phyloP scores from a whole-genome alignment of 2,888 invertebrate species.

The Bursaphelenchus okinawaensis region DNA sequence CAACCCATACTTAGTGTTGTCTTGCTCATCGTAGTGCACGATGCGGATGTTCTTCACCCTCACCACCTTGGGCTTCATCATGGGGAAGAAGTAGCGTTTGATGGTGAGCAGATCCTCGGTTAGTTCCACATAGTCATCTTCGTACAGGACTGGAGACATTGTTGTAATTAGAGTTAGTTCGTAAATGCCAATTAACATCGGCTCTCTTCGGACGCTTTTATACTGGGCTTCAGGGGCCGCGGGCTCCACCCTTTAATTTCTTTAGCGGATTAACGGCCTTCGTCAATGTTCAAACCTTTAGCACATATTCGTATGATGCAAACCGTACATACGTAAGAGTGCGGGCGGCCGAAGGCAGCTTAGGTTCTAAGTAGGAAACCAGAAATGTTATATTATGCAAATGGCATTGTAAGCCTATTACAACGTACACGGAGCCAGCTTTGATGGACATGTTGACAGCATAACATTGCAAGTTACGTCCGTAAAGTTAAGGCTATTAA shows the following conservation, averaged over 20 bases:
- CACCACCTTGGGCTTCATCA: constrained; percentile 28
- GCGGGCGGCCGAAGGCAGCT: neutral
- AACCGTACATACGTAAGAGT: neutral
- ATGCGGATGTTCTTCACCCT: constrained; percentile 27
- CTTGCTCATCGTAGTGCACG: constrained; percentile 35
- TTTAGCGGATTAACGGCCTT: neutral
- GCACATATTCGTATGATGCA: too few relatives aligned
- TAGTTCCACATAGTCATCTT: constrained; percentile 32
- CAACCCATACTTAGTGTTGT: constrained; percentile 25
- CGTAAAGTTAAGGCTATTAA: too few relatives aligned
- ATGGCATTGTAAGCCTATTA: too few relatives aligned
- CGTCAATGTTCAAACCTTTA: neutral
- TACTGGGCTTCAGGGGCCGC: neutral
- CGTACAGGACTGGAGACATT: constrained; percentile 28
- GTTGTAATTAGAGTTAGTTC: neutral
- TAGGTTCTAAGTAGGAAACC: too few relatives aligned
- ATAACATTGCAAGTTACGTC: too few relatives aligned
- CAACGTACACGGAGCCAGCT: too few relatives aligned
- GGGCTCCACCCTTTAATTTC: neutral
- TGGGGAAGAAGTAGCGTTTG: constrained; percentile 39
- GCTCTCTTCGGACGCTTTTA: neutral
- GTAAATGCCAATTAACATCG: neutral
- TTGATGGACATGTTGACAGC: too few relatives aligned
- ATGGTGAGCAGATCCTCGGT: constrained; percentile 31
- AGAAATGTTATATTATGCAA: too few relatives aligned